Evolutionary conservation across 2,888 invertebrate species (phyloP).

Genomic region (Liopterus haemorrhoidalis): DNA sequence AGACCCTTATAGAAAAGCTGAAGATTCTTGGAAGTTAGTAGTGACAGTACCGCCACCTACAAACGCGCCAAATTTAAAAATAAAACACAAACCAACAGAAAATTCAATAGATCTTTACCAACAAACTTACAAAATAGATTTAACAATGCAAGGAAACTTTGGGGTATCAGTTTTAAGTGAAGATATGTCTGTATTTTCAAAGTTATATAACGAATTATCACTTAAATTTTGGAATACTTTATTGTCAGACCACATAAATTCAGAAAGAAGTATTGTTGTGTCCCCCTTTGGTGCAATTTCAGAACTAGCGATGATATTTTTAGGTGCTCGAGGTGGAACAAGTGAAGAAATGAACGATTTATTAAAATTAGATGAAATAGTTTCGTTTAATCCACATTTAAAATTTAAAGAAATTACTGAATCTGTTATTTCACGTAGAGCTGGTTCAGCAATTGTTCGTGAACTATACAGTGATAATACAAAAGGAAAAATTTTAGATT

Average conservation of each 20-base stretch:
- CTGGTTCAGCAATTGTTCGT: conserved; percentile 73
- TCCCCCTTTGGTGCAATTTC: conserved; percentile 83
- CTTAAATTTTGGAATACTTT: conserved; percentile 68
- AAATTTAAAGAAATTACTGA: conserved; percentile 81
- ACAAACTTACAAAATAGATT: conserved; percentile 43
- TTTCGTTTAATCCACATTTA: conserved; percentile 84
- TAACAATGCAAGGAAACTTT: conserved; percentile 54
- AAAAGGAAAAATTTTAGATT: conserved; percentile 74
- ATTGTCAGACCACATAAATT: conserved; percentile 63
- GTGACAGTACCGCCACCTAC: conserved; percentile 21
- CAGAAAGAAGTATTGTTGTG: conserved; percentile 69
- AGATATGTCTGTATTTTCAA: conserved; percentile 56
- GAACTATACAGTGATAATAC: conserved; percentile 76
- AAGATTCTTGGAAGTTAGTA: conserved; percentile 22
- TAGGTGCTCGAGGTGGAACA: conserved; percentile 79
- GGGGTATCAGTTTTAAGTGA: conserved; percentile 67
- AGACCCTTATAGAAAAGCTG: conserved; percentile 18
- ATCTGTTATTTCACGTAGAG: conserved; percentile 62
- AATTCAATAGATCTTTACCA: conserved; percentile 27
- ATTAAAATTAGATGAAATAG: conserved; percentile 76
- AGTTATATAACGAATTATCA: conserved; percentile 77
- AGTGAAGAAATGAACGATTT: conserved; percentile 89
- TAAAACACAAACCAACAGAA: conserved; percentile 34
- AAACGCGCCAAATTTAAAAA: conserved; percentile 21
- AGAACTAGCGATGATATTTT: conserved; percentile 82